Evolutionary conservation across 2,888 invertebrate genomes (phyloP).

Genomic region (Nomada fucata): DNA sequence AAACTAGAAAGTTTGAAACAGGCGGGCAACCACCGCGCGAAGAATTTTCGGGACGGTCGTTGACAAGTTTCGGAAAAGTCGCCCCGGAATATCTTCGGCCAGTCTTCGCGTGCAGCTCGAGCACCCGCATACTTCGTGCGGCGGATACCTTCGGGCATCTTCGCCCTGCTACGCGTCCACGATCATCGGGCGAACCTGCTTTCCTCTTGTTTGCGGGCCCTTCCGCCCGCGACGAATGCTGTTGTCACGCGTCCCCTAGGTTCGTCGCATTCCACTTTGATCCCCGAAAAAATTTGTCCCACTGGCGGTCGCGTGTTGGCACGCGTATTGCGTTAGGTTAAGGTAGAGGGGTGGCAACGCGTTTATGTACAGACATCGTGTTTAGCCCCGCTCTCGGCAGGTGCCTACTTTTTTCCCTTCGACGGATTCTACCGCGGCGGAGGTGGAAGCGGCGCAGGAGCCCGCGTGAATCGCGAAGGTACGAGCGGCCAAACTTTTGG

Average conservation of each 20-base stretch:
- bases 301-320: no score
- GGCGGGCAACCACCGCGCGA: conserved; percentile 16
- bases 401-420: no score
- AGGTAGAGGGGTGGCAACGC: no score
- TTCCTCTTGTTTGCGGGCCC: neutral
- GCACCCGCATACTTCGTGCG: conserved; percentile 38
- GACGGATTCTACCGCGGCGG: no score
- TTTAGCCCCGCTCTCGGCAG: no score
- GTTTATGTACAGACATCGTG: no score
- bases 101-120: conserved; percentile 13
- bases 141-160: conserved; percentile 25
- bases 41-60: conserved; percentile 54
- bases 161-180: neutral
- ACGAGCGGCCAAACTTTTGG: conserved; percentile 65
- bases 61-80: conserved; percentile 65
- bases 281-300: no score
- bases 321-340: no score
- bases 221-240: no score
- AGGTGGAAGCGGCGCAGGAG: neutral
- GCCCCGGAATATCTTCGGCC: conserved; percentile 57
- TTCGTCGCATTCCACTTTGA: no score
- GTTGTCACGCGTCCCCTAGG: no score
- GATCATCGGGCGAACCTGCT: no score
- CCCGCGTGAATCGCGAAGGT: conserved; percentile 47
- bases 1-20: conserved; percentile 55